A percentile compares a stretch with the other conserved stretches of the same genome.
Conservation (phyloP, 1,140 invertebrate species). For the Marisa cornuarietis region DNA sequence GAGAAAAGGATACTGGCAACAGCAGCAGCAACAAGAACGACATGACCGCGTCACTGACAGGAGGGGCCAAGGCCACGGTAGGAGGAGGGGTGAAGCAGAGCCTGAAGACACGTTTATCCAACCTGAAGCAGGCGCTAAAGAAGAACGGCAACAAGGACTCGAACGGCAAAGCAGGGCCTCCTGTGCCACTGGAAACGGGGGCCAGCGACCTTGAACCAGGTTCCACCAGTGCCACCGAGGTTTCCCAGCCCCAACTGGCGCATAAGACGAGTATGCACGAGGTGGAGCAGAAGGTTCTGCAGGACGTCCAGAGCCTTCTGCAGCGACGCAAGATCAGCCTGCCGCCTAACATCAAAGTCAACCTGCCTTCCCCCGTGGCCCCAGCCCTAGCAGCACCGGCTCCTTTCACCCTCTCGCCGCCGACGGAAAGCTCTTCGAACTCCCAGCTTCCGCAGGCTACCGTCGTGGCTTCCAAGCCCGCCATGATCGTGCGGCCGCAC, state of each 20-base stretch:
- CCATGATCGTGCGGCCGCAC: conserved; percentile 13
- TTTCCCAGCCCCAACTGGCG: too few species aligned
- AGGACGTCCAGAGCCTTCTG: conserved; percentile 18
- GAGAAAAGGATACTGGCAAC: not conserved
- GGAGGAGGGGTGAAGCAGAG: conserved; percentile 6
- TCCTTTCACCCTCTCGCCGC: not conserved
- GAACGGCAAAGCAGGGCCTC: not conserved
- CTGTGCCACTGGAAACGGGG: too few species aligned
- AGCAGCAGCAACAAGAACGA: not conserved
- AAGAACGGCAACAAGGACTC: conserved; percentile 6
- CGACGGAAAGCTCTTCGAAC: not conserved
- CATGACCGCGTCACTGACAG: too few species aligned
- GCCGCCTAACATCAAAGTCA: not conserved
- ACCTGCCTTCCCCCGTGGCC: not conserved
- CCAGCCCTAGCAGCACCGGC: not conserved
- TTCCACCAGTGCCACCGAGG: too few species aligned
- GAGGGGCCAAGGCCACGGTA: not conserved
- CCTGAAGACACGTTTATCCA: not conserved
- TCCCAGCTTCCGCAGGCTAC: not conserved
- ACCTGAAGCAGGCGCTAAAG: conserved; percentile 20
- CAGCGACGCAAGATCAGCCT: conserved; percentile 1
- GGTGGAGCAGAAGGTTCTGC: conserved; percentile 14
- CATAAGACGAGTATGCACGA: too few species aligned
- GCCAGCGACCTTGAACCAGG: too few species aligned
- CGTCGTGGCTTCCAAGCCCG: not conserved